Base-by-base conservation (phyloP, 2,888 invertebrate species). In the Cephus pygmeus region DNA sequence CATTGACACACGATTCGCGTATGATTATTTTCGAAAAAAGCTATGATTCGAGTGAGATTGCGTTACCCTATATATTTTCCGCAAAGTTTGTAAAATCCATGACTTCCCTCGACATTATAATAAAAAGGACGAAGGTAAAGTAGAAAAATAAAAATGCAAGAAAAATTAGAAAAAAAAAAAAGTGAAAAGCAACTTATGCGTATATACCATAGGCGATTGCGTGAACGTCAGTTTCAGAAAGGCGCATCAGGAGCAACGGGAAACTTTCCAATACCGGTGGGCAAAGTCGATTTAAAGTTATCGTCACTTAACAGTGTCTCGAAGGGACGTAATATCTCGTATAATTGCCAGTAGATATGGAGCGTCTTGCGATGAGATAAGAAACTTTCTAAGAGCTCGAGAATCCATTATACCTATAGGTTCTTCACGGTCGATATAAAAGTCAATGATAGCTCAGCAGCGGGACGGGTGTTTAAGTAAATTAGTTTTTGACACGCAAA, bases 321-420 rank as follows among this genome's bases (percentile, higher is more conserved):
- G 68, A 69, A 76, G 76, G 12, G 35, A 80, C 11, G 76, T 69
- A 79, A 80, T 80, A 79, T 76, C 79, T 73, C 33, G 76, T 77
- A 76, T 79, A 77, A 80, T 79, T 77, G 69, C 76, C 71, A 77
- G 34, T 34, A 33, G 34, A 76, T 69, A 73, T 36, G 31, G 36
- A 34, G 40, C n/a, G 35, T n/a, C 31, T 56, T 15, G 23, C 56
- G 23, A 56, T 56, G 56, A 56, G 56, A 56, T 56, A 56, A 23
- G 56, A 23, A 56, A 56, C 9, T 56, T 56, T 56, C 23, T 0
- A 23, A 23, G 9, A 56, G 23, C 6, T 9, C 23, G 23, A 56
- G 23, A 56, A 56, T 56, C 56, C 23, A 56, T 56, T 56, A 56
- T 23, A 56, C 56, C 56, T 56, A 56, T 23, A 15, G 23, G 2